Evolutionary conservation across 2,113 vertebrate genomes (phyloP).

Genomic region (Antigone vipio): DNA sequence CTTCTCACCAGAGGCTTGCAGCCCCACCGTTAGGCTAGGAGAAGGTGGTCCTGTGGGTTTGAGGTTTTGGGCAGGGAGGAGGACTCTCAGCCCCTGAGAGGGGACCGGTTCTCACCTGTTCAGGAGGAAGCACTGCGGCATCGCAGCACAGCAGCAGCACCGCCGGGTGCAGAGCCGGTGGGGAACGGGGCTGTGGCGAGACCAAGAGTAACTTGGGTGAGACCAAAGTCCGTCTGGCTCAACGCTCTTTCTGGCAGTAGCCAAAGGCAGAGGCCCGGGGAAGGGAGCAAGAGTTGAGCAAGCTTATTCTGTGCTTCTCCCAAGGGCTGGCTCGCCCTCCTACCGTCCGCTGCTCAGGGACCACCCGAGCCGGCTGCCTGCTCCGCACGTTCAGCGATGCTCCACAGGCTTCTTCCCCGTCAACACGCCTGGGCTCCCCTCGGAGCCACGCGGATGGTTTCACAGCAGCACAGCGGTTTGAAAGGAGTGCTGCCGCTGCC

Average conservation of each 20-base stretch:
- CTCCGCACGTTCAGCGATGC: accelerated
- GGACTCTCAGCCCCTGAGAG: accelerated
- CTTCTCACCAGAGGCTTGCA: not conserved
- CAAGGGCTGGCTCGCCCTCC: not conserved
- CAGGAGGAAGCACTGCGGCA: not conserved
- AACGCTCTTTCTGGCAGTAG: too few species aligned
- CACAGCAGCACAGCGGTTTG: not conserved
- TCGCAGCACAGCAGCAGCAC: not conserved
- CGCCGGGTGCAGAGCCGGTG: not conserved
- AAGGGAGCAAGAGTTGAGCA: not conserved
- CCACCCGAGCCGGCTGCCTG: not conserved
- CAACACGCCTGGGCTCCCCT: not conserved
- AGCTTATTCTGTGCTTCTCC: not conserved
- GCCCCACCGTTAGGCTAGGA: not conserved
- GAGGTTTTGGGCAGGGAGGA: not conserved
- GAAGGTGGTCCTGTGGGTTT: accelerated
- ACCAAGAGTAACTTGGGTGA: not conserved
- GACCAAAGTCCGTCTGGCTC: not conserved
- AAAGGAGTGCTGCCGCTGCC: accelerated
- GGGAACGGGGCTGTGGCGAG: not conserved
- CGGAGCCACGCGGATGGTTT: not conserved
- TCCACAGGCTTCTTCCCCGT: not conserved
- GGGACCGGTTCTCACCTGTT: accelerated
- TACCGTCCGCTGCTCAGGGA: not conserved
- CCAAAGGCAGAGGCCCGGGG: not conserved